Evolutionary conservation across 2,888 invertebrate species (phyloP).

Genomic region (Nineta flava): DNA sequence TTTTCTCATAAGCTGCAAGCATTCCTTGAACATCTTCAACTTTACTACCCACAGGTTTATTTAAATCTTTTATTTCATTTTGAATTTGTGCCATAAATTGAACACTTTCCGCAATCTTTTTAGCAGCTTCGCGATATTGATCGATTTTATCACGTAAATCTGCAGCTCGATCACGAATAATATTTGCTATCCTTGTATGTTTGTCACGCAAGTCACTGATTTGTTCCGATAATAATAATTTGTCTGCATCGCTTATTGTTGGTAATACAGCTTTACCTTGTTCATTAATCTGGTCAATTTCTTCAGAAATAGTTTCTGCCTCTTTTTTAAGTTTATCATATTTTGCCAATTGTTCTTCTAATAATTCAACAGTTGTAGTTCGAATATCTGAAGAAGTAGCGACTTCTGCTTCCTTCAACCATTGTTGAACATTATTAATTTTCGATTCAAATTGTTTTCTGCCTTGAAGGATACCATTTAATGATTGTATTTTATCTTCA

Average conservation of each 20-base stretch:
- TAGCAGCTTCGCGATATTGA: conserved; percentile 66
- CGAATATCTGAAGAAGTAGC: conserved; percentile 68
- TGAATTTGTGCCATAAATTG: conserved; percentile 71
- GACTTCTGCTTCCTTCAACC: conserved; percentile 83
- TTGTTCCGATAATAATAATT: conserved; percentile 65
- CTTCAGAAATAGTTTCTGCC: conserved; percentile 50
- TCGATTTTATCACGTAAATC: conserved; percentile 61
- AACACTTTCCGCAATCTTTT: conserved; percentile 61
- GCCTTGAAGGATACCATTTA: conserved; percentile 57
- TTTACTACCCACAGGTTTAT: conserved; percentile 72
- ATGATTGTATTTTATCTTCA: conserved; percentile 49
- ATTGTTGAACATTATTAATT: conserved; percentile 64
- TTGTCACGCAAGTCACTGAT: conserved; percentile 64
- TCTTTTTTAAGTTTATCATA: conserved; percentile 65
- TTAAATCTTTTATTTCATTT: conserved; percentile 63
- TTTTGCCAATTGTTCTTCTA: conserved; percentile 79
- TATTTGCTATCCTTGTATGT: conserved; percentile 53
- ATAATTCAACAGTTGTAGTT: conserved; percentile 60
- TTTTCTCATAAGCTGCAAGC: conserved; percentile 59
- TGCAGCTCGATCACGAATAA: conserved; percentile 60
- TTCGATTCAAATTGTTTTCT: conserved; percentile 70
- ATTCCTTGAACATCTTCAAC: conserved; percentile 82
- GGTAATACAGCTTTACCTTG: conserved; percentile 67
- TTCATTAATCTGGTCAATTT: conserved; percentile 59
- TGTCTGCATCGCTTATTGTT: conserved; percentile 71